These are phyloP conservation scores for Amazona guildingii DNA, from an alignment of 2,113 vertebrate genomes.

Conservation along the genomic window DNA sequence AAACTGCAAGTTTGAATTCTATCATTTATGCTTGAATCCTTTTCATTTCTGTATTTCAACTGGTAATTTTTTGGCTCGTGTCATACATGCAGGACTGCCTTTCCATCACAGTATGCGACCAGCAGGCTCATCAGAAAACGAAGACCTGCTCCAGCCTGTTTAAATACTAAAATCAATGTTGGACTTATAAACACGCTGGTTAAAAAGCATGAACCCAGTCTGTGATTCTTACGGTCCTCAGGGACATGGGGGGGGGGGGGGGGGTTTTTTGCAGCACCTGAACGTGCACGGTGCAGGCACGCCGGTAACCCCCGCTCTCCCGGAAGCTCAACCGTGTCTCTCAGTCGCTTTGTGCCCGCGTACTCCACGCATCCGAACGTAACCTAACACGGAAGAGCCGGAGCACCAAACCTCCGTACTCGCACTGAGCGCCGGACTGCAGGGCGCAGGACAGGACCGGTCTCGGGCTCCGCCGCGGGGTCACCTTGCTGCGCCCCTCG, in stretches of 20 bases:
- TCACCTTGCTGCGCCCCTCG: background rate
- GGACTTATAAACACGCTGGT: accelerated
- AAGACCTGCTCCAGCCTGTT: accelerated
- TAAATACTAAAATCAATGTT: background rate
- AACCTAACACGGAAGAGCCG: no score
- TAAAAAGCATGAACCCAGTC: background rate
- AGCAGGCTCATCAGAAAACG: background rate
- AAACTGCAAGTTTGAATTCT: background rate
- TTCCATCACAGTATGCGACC: background rate
- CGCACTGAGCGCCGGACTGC: no score
- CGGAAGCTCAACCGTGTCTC: no score
- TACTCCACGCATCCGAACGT: no score
- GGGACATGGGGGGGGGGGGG: background rate
- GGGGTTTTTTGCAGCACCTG: no score
- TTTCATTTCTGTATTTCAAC: background rate
- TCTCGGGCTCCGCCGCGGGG: background rate
- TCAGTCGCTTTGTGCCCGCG: background rate
- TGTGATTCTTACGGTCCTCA: accelerated
- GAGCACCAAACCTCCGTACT: no score
- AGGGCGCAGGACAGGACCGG: no score
- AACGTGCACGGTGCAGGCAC: no score
- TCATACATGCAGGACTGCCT: background rate
- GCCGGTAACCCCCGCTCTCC: no score
- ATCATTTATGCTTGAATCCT: accelerated
- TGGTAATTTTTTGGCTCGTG: background rate